Evolutionary conservation across 1,140 invertebrate genomes (phyloP), one percentile per base, ranked within the genome.

Genomic region (Caenorhabditis briggsae): DNA sequence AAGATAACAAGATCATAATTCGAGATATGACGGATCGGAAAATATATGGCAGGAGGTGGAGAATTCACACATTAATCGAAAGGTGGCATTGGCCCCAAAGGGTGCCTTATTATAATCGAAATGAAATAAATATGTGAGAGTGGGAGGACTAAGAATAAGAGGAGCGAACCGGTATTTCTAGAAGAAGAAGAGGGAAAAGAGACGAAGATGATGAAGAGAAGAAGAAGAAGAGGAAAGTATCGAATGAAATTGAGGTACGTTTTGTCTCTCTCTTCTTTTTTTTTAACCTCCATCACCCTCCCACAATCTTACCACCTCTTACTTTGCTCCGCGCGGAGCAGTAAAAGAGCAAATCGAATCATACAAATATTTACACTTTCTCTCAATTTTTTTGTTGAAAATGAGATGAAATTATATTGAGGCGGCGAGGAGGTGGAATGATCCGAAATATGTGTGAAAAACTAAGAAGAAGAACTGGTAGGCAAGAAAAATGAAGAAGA

Each of bases 241-340:
- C 82, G 82, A 78, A 85, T 70, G 61, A 85, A 33, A 70, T 85
- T 85, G 61, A 65, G 64, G 61, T 70, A 59, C 59, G 84, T 50
- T 78, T 78, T 50, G 43, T 23, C 43, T 12, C 46, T 78, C 18
- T 70, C 23, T 70, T 18, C 1, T 23, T 18, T 43, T 25, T 78
- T 78, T 50, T 41, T 50, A 12, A 23, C 46, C 70, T 50, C 33
- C 46, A 58, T n/a, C 56, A 25, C 59, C 25, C 46, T n/a, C 70
- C 9, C 70, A 48, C 11, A 43, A 70, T 78, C 46, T 50, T 48
- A 78, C 70, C 43, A 78, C 70, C 70, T 78, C 70, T 50, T 78
- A 50, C 70, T 50, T 50, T 20, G 70, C 70, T 78, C 70, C 70
- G 70, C 70, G 46, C 70, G 70, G 46, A 70, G 64, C 64, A 64